Base-by-base conservation (phyloP, 1,140 invertebrate genomes). In the Vanessa tameamea region DNA sequence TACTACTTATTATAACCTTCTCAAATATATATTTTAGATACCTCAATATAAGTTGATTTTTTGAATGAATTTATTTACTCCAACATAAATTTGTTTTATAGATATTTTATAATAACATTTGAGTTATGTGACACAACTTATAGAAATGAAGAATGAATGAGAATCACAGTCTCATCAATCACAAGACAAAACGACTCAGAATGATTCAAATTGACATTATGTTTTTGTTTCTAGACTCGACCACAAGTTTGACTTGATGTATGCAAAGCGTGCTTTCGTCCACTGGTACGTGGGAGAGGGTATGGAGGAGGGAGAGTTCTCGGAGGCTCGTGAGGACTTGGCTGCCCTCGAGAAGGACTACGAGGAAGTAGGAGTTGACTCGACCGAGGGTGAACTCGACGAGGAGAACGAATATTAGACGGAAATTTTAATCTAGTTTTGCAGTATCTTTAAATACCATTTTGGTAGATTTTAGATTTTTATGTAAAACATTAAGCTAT, bases 251-350 rank as follows among this genome's bases (percentile, higher is more conserved):
- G 96, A 97, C 87, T 87, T 97, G 53, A 97, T 97, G 96, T 97
- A 96, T 92, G 92, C 96, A 82, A 94, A 96, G 89, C 93, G 96
- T 82, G 95, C 96, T 47, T 95, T 97, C 87, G 95, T 96, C 0
- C 96, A 96, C 84, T 97, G 96, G 96, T 97, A 96, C 85, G 96
- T 97, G 61, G 96, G 96, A 80, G 97, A 97, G 94, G 96, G 96
- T 92, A 97, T 97, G 96, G 96, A 97, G 93, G 96, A 97, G 89
- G 96, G 96, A 71, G 96, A 97, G 92, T 98, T 98, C 94, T 96
- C 95, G 31, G 97, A 98, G 89, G 97, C 97, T 65, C 95, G 97
- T 82, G 97, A 98, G 92, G 97, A 97, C 95, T 93, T 97, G 89
- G 96, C 97, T 64, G 96, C 96, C 23, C 93, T 97, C 16, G 96